A percentile compares a stretch with the other conserved stretches of the same genome.
Evolutionary conservation across 2,113 vertebrate genomes (phyloP).

Genomic region (Perca flavescens): DNA sequence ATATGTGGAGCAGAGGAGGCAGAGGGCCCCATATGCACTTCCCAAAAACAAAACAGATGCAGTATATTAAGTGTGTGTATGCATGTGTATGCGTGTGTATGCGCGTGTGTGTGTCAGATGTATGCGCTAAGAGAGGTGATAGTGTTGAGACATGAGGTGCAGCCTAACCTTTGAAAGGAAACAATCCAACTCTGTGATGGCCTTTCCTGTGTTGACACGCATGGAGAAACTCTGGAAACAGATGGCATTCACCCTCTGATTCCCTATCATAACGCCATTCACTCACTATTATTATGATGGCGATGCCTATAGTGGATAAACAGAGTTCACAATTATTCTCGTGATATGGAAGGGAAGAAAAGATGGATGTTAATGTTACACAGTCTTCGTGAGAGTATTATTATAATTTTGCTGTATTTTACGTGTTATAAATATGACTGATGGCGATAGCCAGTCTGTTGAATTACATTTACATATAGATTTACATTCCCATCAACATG

Average conservation of each 20-base stretch:
- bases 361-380: slow-evolving; percentile 66
- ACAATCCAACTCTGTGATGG: slow-evolving; percentile 80
- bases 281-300: slow-evolving; percentile 55
- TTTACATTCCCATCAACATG: slow-evolving; percentile 80
- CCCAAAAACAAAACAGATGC: slow-evolving; percentile 77
- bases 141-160: slow-evolving; percentile 56
- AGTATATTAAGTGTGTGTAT: slow-evolving; percentile 50
- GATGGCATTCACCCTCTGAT: slow-evolving; percentile 82
- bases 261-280: slow-evolving; percentile 71
- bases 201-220: slow-evolving; percentile 83
- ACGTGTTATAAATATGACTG: slow-evolving; percentile 77
- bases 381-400: slow-evolving; percentile 46
- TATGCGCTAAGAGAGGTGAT: slow-evolving; percentile 52
- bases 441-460: slow-evolving; percentile 74
- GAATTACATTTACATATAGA: slow-evolving; percentile 84
- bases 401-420: slow-evolving; percentile 67
- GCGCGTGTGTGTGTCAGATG: slow-evolving; percentile 43
- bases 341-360: slow-evolving; percentile 52
- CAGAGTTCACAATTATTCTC: slow-evolving; percentile 69
- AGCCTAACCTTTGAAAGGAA: slow-evolving; percentile 81
- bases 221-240: slow-evolving; percentile 82
- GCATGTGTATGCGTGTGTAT: slow-evolving; percentile 29
- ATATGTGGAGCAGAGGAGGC: slow-evolving; percentile 57
- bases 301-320: slow-evolving; percentile 59
- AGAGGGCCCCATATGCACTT: slow-evolving; percentile 49